A percentile compares a stretch with the other conserved stretches of the same genome.
Evolutionary conservation across 2,113 vertebrate species (phyloP).

Genomic region (Zootoca vivipara): DNA sequence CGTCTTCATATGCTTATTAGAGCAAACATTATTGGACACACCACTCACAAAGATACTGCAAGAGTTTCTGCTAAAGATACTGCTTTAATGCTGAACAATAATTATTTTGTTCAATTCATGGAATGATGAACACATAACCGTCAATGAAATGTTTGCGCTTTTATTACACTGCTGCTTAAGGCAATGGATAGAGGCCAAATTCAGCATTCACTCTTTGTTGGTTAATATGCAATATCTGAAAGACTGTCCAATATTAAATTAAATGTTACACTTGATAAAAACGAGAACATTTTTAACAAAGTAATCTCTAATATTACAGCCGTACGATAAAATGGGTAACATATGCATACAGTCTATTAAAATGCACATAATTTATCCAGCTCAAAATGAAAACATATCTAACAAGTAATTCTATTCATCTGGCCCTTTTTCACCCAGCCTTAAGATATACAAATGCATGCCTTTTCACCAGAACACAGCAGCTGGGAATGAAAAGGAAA

Average conservation of each 20-base stretch:
- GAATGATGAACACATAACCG: conserved; percentile 38
- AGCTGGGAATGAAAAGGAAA: conserved; percentile 92
- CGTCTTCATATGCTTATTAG: background rate
- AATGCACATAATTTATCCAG: conserved; percentile 79
- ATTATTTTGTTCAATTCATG: conserved; percentile 25
- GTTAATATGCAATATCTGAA: conserved; percentile 38
- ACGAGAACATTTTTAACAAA: conserved; percentile 48
- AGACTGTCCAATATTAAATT: conserved; percentile 46
- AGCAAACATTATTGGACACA: background rate
- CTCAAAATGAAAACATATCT: conserved; percentile 79
- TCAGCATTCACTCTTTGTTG: conserved; percentile 28
- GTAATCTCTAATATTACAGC: conserved; percentile 44
- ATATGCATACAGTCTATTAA: conserved; percentile 77
- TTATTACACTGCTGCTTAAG: conserved; percentile 25
- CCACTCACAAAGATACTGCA: conserved; percentile 43
- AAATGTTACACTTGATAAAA: conserved; percentile 52
- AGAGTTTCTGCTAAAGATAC: conserved; percentile 31
- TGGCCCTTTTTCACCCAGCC: conserved; percentile 71
- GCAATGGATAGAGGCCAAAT: conserved; percentile 42
- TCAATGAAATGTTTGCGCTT: conserved; percentile 43
- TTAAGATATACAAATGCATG: conserved; percentile 88
- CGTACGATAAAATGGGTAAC: conserved; percentile 66
- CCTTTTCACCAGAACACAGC: conserved; percentile 87
- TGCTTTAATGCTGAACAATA: background rate
- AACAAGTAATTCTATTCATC: conserved; percentile 82